Conservation (phyloP, 92 coral and sea anemone genomes). For the Heteractis magnifica region DNA sequence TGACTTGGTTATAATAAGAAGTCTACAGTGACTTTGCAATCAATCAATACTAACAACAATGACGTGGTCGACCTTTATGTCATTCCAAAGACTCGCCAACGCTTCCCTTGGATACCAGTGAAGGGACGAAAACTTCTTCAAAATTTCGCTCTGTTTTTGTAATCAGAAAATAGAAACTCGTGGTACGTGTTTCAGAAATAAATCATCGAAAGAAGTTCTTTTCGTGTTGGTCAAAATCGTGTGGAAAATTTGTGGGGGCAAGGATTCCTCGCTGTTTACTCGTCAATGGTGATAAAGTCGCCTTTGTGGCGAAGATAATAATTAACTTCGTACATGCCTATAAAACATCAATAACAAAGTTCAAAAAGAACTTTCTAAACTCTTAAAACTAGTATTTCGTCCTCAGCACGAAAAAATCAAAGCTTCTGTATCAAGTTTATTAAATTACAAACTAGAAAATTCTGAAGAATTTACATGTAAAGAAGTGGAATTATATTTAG, state of each 20-base stretch:
- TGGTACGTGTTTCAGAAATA: not conserved
- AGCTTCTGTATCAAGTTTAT: not conserved
- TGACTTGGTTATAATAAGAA: slow-evolving; percentile 2
- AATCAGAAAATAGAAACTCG: not conserved
- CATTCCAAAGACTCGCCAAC: slow-evolving; percentile 3
- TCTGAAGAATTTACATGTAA: not conserved
- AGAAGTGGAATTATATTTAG: not conserved
- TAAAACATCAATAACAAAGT: too few species aligned
- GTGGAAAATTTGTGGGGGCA: not conserved
- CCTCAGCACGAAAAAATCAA: not conserved
- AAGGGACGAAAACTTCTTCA: slow-evolving; percentile 14
- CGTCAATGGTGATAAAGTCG: slow-evolving; percentile 1
- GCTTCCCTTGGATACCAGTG: slow-evolving; percentile 16
- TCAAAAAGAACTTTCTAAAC: too few species aligned
- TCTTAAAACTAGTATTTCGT: not conserved
- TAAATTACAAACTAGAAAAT: not conserved
- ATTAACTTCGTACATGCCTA: too few species aligned
- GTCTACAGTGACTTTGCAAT: slow-evolving; percentile 4
- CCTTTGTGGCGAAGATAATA: not conserved
- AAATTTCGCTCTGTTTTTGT: slow-evolving; percentile 3
- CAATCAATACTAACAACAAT: slow-evolving; percentile 4
- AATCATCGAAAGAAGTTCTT: not conserved
- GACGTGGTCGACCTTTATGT: not conserved
- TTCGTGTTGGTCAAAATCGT: not conserved
- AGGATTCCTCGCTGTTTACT: not conserved